phyloP scores from a whole-genome alignment of 2,113 vertebrate genomes.

The Pomatorhinus ruficollis region DNA sequence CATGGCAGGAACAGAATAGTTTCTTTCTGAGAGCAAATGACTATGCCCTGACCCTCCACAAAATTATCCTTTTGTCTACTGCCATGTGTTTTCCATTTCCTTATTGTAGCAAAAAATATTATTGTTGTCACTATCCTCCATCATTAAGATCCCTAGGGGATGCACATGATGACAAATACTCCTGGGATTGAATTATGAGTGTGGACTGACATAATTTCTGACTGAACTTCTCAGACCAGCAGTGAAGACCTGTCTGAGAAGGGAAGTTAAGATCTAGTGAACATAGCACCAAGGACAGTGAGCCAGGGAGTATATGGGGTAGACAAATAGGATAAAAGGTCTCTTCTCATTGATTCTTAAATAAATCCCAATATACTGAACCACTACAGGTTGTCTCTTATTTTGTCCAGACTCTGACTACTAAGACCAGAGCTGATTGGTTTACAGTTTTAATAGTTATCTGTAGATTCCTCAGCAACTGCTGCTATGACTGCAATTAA shows the following conservation, averaged over 20 bases:
- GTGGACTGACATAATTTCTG: not conserved
- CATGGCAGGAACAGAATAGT: not conserved
- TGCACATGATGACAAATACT: not conserved
- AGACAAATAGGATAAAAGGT: not conserved
- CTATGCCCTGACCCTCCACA: not conserved
- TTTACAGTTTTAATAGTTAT: not conserved
- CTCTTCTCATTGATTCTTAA: not conserved
- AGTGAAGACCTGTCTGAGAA: not conserved
- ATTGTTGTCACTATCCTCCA: not conserved
- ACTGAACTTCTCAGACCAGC: not conserved
- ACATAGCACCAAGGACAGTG: rapidly evolving
- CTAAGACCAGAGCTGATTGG: not conserved
- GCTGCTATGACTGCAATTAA: not conserved
- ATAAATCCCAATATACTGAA: not conserved
- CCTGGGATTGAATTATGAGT: not conserved
- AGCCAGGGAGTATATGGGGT: not conserved
- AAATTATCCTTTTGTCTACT: not conserved
- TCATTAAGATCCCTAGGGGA: not conserved
- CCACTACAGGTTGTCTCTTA: not conserved
- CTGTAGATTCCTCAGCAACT: not conserved
- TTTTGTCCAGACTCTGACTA: not conserved
- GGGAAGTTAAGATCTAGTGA: not conserved
- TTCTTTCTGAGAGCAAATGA: not conserved
- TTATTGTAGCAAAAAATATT: not conserved
- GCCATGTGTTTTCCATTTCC: not conserved